Evolutionary conservation across 2,113 vertebrate species (phyloP).

Genomic region (Petroica traversi): DNA sequence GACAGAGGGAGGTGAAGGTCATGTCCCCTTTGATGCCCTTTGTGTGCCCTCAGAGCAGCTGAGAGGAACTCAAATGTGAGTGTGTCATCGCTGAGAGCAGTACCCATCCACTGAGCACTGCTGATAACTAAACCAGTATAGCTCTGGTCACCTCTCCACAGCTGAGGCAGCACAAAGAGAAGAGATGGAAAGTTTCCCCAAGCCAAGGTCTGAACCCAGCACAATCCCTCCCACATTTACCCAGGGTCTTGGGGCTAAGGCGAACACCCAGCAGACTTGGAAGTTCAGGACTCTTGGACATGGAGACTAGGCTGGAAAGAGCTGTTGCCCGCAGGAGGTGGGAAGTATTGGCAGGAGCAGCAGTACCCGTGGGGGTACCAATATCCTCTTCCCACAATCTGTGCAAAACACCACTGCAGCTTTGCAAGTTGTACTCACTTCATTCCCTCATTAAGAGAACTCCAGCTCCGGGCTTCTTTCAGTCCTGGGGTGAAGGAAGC

Average conservation of each 20-base stretch:
- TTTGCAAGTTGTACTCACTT: not conserved
- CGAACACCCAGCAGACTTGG: not conserved
- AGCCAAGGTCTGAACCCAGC: not conserved
- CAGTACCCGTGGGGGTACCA: accelerated
- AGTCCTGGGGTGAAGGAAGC: not conserved
- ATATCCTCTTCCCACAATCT: not conserved
- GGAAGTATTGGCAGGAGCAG: not conserved
- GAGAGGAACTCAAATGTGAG: not conserved
- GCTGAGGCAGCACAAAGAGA: not conserved
- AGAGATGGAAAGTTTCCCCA: not conserved
- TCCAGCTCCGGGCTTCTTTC: not conserved
- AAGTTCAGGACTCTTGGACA: accelerated
- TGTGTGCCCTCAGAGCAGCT: accelerated
- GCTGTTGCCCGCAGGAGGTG: not conserved
- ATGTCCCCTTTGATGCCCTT: not conserved
- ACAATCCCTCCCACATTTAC: not conserved
- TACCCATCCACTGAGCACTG: not conserved
- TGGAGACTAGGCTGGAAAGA: not conserved
- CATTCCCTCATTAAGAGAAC: not conserved
- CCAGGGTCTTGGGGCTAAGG: not conserved
- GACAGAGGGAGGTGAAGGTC: not conserved
- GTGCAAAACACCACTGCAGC: not conserved
- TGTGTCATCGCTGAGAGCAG: not conserved
- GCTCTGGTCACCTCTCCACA: not conserved
- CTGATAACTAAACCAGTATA: not conserved